Evolutionary conservation across 2,113 vertebrate genomes (phyloP), one percentile per base, ranked within the genome.

Genomic region (Tor tambroides): DNA sequence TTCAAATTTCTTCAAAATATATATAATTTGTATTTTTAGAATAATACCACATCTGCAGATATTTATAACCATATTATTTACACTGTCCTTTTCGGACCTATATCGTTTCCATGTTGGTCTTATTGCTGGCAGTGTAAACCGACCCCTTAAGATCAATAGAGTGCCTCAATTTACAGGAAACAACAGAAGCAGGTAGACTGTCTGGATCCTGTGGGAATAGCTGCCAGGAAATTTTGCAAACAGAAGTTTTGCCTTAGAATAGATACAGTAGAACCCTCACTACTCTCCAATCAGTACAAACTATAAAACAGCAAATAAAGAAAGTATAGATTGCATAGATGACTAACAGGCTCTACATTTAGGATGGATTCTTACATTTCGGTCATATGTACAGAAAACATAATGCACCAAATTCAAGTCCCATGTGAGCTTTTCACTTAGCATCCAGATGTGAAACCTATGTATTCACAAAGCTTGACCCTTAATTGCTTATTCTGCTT

Each of bases 201-300:
- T 63, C 15, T 59, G 49, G 35, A 86, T 91, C 86, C 90, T 9
- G 69, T 85, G 87, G 92, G 90, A 90, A 82, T 89, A 80, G 86
- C 61, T 95, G 90, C 93, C 93, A 89, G 93, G 93, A 95, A 94
- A 88, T 12, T 88, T 89, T 83, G 67, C 90, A 92, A 91, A 12
- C 21, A 77, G 26, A 92, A 93, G 90, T 92, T 88, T 90, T 84
- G 85, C 90, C 77, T 8, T 76, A 23, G 76, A 74, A 80, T n/a
- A 51, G 32, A 63, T n/a, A n/a, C n/a, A n/a, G n/a, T n/a, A n/a
- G n/a, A n/a, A n/a, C 11, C 21, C 21, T 1, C 12, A 41, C 3
- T 56, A 32, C 49, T 79, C 15, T 59, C 4, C 77, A 79, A 32
- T 38, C 1, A 79, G 10, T 38, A 7, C 8, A 35, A n/a, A 14